Evolutionary conservation across 2,888 invertebrate genomes (phyloP).

Genomic region (Drosophila formosana): DNA sequence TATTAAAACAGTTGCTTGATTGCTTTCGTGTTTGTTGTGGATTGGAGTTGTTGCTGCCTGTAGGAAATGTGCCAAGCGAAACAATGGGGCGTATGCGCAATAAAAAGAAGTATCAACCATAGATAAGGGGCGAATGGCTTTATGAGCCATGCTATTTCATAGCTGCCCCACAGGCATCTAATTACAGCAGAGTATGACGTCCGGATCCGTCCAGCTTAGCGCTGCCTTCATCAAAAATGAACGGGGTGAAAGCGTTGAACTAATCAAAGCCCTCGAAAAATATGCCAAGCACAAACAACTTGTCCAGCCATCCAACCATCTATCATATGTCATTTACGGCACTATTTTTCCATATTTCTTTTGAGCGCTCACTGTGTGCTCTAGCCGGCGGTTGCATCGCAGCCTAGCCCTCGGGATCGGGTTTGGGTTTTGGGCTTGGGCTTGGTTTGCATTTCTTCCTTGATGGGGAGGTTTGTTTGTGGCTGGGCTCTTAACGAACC

Average conservation of each 20-base stretch:
- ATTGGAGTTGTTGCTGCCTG: conserved; percentile 20
- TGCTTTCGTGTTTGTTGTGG: conserved; percentile 8
- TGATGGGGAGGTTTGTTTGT: conserved; percentile 17
- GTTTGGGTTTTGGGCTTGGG: conserved; percentile 14
- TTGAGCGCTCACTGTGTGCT: conserved; percentile 35
- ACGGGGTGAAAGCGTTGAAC: conserved; percentile 44
- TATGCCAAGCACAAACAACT: conserved; percentile 2
- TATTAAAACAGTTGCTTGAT: conserved; percentile 32
- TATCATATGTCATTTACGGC: conserved; percentile 67
- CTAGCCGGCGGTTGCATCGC: conserved; percentile 49
- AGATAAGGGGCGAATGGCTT: conserved; percentile 29
- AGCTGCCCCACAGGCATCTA: conserved; percentile 40
- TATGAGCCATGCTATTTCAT: neutral
- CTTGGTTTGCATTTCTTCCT: conserved; percentile 14
- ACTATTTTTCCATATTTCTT: conserved; percentile 48
- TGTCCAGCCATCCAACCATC: conserved; percentile 19
- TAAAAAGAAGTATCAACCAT: conserved; percentile 44
- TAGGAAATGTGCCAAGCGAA: conserved; percentile 45
- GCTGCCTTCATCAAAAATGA: conserved; percentile 54
- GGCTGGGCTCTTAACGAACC: conserved; percentile 26
- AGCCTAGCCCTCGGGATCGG: conserved; percentile 14
- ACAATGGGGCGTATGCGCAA: conserved; percentile 65
- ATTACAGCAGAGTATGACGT: conserved; percentile 32
- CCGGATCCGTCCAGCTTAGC: conserved; percentile 27
- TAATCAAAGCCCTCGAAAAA: conserved; percentile 32